Base-by-base conservation (phyloP, 23 tunicate genomes). In the Oikopleura dioica region DNA sequence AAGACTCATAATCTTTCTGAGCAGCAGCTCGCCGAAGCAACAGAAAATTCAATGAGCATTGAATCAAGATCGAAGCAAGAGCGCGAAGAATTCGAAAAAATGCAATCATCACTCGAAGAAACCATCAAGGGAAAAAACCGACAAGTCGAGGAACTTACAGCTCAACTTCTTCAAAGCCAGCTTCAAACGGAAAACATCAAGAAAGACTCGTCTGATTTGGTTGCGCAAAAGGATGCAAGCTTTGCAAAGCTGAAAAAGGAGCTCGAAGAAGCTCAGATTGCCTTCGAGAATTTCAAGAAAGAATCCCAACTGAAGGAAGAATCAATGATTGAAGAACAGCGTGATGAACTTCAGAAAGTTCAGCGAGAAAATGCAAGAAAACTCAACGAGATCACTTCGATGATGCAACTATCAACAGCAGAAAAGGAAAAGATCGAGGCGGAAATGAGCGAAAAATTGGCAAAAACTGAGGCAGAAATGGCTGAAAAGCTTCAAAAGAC, bases 81-180 rank as follows among this genome's bases (percentile, higher is more conserved):
- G 33, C 30, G 72, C 33, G 32, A 63, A 21, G 72, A 63, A 24
- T 63, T 63, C 33, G 72, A 63, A 21, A 63, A 63, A 28, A 28
- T 31, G 30, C 30, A 28, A 31, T 2, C 32, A 21, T 16, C 29
- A 12, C 26, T 16, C 33, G 72, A 63, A 63, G 72, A 63, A 63
- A 21, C 72, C 29, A 63, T 63, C 2, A 63, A 63, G 72, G 33
- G 72, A 12, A 63, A 63, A 63, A 63, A 63, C 26, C 30, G 26
- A 63, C 72, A 63, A 63, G 72, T 63, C 5, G 72, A 63, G 33
- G 72, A 63, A 16, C 33, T 63, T 2, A 63, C 72, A 16, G 72
- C 72, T 21, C 72, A 63, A 63, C 33, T 63, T 23, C 72, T 63
- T 28, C 72, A 63, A 28, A 28, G 72, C 26, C 72, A 63, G 26